Evolutionary conservation across 1,140 invertebrate species (phyloP).

Genomic region (Drosophila nigromelanica): DNA sequence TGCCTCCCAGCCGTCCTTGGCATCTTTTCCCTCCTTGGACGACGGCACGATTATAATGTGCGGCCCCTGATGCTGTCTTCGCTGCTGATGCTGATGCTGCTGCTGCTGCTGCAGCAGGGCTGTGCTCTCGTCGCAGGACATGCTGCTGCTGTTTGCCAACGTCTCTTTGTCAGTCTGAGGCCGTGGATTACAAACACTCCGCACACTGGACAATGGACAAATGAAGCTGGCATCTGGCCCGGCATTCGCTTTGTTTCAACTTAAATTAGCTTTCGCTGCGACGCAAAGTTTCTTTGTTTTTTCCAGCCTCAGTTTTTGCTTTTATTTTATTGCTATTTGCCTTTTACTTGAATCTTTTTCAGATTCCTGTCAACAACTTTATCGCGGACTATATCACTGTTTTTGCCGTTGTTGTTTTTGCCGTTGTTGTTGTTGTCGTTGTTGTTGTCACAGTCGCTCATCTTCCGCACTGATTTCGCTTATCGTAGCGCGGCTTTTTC

Average conservation of each 20-base stretch:
- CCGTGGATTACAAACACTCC: conserved; percentile 60
- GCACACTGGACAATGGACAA: conserved; percentile 23
- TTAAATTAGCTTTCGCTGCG: conserved; percentile 69
- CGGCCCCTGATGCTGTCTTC: conserved; percentile 42
- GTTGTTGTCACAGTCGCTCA: conserved; percentile 42
- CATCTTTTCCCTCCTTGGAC: conserved; percentile 34
- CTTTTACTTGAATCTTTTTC: conserved; percentile 53
- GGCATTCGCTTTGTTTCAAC: conserved; percentile 61
- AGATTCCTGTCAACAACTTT: conserved; percentile 77
- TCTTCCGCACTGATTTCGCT: conserved; percentile 66
- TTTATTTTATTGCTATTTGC: conserved; percentile 63
- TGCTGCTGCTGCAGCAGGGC: conserved; percentile 55
- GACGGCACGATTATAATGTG: conserved; percentile 59
- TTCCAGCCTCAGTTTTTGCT: not conserved
- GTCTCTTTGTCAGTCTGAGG: conserved; percentile 21
- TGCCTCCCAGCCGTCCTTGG: conserved; percentile 17
- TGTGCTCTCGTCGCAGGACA: conserved; percentile 70
- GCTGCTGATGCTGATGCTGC: conserved; percentile 34
- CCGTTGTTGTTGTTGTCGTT: conserved; percentile 12
- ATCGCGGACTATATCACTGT: conserved; percentile 45
- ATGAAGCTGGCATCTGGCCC: conserved; percentile 52
- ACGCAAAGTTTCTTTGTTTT: conserved; percentile 42
- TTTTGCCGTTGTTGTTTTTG: not conserved
- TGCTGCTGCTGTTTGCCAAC: conserved; percentile 41
- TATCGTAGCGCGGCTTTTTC: conserved; percentile 43